Evolutionary conservation across 2,797 vertebrate genomes (phyloP), one percentile per base, ranked within the genome.

Genomic region (Manis crassicaudata): DNA sequence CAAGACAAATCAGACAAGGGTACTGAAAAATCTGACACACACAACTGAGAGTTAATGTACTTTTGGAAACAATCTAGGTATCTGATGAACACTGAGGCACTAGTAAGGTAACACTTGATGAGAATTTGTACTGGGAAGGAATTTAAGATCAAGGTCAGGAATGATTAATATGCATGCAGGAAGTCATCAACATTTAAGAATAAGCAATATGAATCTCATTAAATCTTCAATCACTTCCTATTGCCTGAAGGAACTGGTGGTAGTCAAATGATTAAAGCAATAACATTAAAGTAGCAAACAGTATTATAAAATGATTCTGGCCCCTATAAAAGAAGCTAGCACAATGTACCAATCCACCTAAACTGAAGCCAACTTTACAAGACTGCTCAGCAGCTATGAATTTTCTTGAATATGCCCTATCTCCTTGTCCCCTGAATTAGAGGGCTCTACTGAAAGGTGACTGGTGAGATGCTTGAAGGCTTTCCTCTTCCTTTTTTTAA

Each of bases 101-200:
- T 77, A 90, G 91, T 80, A 95, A 95, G 82, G 76, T 87, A 81
- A 81, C 4, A 56, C 35, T 89, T 94, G 56, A 97, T 96, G 95
- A 97, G 92, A 88, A 83, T 96, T 82, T 87, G 70, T 72, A 77
- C 63, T 63, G 70, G 88, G 90, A 93, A 97, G 93, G 95, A 97
- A 97, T 85, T 96, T 86, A 95, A 97, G 95, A 95, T 97, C 95
- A 96, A 97, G 97, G 96, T 98, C 96, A 96, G 91, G 92, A 93
- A 81, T 96, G 96, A 97, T 97, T 97, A 97, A 97, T 97, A 97
- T 97, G 95, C 94, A 98, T 93, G 87, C 94, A 98, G 96, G 97
- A 97, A 98, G 97, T 97, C 97, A 98, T 97, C 96, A 96, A 96
- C 96, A 95, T 97, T 95, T 95, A 94, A 96, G 88, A 76, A 95